Evolutionary conservation across 2,888 invertebrate genomes (phyloP), one percentile per base, ranked within the genome.

Genomic region (Prosapia bicincta): DNA sequence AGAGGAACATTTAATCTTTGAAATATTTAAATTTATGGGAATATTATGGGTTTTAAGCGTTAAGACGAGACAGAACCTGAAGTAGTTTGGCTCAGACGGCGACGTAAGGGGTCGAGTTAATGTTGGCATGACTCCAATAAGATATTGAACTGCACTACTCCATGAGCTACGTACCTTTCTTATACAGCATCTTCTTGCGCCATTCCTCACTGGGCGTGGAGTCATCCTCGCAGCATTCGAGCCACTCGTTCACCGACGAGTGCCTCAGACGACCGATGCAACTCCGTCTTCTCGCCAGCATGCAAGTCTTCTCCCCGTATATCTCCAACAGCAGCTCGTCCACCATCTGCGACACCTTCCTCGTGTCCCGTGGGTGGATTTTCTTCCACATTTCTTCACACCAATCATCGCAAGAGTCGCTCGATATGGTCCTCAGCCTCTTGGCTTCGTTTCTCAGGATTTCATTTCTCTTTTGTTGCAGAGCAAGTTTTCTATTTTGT

Each of bases 271-370:
- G 25, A 5, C 72, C 72, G 10, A 66, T 66, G 23, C 23, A 26
- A 43, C 72, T 73, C 9, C 72, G 3, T 15, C 72, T 30, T 13
- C 72, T 15, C 24, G 32, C 43, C 67, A 30, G 30, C 26, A 26
- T 26, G 38, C 38, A 38, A 10, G 30, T 25, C 26, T 73, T 66
- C 15, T 30, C 67, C n/a, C 72, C 72, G 26, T 73, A 73, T 23
- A 73, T 73, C 38, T 73, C 72, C 72, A 73, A n/a, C 24, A 73
- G 13, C 6, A 73, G 68, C 15, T 73, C 72, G 25, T 73, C 72
- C 24, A 73, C 72, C 72, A 73, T 73, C 38, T 73, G 72, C 10
- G 72, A 67, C 0, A 73, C 72, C 38, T 67, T 67, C 38, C 72
- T 30, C 9, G 23, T 66, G n/a, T 73, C 72, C 6, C 30, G n/a